Conservation (phyloP, 2,797 vertebrate species). For the Poeciliopsis gracilis region DNA sequence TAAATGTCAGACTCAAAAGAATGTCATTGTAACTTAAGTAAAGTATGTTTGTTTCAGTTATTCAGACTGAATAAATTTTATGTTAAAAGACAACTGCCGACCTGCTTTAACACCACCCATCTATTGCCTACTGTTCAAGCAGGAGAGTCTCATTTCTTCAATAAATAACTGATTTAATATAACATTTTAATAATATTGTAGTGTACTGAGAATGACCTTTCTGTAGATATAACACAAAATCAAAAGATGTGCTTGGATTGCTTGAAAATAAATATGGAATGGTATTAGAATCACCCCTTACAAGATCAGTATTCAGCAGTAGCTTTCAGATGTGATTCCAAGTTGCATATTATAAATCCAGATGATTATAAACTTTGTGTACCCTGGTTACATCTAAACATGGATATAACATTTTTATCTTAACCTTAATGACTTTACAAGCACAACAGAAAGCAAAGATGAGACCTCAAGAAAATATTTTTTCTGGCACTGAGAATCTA, state of each 20-base stretch:
- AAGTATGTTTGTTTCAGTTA: no score
- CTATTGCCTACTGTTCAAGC: no score
- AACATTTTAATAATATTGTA: background rate
- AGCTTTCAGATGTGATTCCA: constrained; percentile 20
- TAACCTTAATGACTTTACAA: background rate
- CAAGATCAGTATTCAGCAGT: background rate
- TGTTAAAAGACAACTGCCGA: no score
- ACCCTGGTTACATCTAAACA: background rate
- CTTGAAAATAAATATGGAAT: background rate
- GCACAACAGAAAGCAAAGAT: constrained; percentile 7
- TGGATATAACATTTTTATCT: no score
- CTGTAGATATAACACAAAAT: background rate
- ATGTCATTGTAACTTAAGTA: background rate
- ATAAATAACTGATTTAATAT: background rate
- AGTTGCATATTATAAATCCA: constrained; percentile 41
- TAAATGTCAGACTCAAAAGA: background rate
- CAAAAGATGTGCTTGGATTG: background rate
- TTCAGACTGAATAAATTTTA: no score
- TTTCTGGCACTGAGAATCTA: background rate
- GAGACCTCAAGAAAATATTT: constrained; percentile 17
- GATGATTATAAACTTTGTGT: constrained; percentile 10
- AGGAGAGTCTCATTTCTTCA: background rate
- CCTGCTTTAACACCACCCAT: no score
- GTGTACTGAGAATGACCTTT: background rate
- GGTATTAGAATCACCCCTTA: background rate